Base-by-base conservation (phyloP, 1,140 invertebrate genomes). In the Drosophila tropicalis region DNA sequence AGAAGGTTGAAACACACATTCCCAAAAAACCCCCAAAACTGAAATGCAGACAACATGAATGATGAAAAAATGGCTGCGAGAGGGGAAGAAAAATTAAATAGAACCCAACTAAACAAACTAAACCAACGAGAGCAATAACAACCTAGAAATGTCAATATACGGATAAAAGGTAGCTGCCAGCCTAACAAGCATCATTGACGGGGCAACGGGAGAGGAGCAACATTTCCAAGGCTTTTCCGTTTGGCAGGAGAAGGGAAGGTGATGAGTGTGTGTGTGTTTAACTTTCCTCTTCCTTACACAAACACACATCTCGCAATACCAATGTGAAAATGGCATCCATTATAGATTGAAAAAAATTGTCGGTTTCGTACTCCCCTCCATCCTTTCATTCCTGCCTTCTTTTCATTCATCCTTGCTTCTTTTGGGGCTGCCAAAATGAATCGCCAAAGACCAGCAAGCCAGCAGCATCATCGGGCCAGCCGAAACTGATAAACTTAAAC, bases 61-160 rank as follows among this genome's bases (percentile, higher is more conserved):
- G 55, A 22, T 32, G 25, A 13, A 34, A 32, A 5, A 34, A n/a
- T 29, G 12, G 15, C 2, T 15, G 29, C 15, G 3, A 57, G 7
- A 57, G 25, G 34, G 15, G 17, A 36, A 57, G n/a, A 56, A 29
- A 29, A n/a, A 56, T 56, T 29, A 29, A 56, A 25, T 34, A 36
- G 34, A 34, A 57, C 29, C 25, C 6, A 57, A 36, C 29, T 34
- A 57, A 29, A 32, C 32, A 60, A 15, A 13, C 44, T 54, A 40
- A 62, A 32, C 54, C 3, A 36, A 60, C 36, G 12, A 13, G 10
- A 25, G 10, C 41, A 5, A 39, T 22, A 70, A 65, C 61, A 70
- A 60, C 73, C 75, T 66, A 71, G 75, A 77, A 77, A 71, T 70
- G 73, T 71, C 75, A 77, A 77, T 66, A 77, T 29, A 69, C 61